Evolutionary conservation across 2,797 vertebrate genomes (phyloP), one percentile per base, ranked within the genome.

Genomic region (Potorous gilbertii): DNA sequence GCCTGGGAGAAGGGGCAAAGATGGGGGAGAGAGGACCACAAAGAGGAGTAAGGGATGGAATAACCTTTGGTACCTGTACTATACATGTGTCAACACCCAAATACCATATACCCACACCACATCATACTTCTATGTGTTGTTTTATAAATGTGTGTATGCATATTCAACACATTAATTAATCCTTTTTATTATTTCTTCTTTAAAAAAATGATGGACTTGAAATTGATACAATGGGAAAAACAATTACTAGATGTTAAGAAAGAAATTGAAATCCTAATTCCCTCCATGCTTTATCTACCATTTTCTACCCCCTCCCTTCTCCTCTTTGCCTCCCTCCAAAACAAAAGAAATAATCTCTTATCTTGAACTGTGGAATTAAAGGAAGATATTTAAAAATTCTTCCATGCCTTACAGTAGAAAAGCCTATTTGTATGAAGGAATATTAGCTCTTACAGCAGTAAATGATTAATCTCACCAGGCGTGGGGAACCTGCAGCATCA

Each of bases 381-480:
- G 56, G n/a, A 94, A 90, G 54, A 13, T 40, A 46, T 55, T 74
- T 81, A 54, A 96, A 90, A 92, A 95, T 29, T 3, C n/a, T 9
- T 93, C 27, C 92, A 1, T 90, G 50, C 94, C 56, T 66, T 95
- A 18, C n/a, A 92, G 13, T 93, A 93, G 57, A 91, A 93, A 28
- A 93, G 74, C 91, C 56, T 94, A 95, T 92, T 91, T 93, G 54
- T 92, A 93, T 59, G 95, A 96, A 96, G 90, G 31, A 16, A 66
- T 93, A 8, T 92, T 54, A 94, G 93, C 40, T 96, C 28, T 55
- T 90, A 94, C 93, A 46, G 81, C 31, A 90, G 24, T 92, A 31
- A 93, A 92, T 96, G 52, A 91, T 93, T 94, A 95, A 93, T 46
- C 27, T 94, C 92, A 8, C 24, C 5, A 56, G 56, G 24, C 1